Evolutionary conservation across 2,888 invertebrate species (phyloP), one percentile per base, ranked within the genome.

Genomic region (Lamellibrachia satsuma): DNA sequence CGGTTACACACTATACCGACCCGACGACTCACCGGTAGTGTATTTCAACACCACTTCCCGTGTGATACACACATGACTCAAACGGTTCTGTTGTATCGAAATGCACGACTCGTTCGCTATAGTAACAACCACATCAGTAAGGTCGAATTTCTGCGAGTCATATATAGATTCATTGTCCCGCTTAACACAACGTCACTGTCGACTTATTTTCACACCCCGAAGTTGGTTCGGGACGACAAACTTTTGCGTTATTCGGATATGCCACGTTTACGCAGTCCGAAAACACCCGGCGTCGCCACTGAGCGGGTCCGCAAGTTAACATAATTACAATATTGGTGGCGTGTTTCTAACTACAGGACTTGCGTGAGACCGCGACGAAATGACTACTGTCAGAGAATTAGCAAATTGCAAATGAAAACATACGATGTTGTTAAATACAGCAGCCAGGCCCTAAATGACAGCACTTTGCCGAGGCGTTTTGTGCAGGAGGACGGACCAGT

Each of bases 341-440:
- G 39, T 11, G 75, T 75, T 75, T 75, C 75, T 75, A 11, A 75
- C 15, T 22, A 11, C 22, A 4, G 55, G 8, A 55, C 55, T 9
- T 7, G 9, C 55, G 55, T 9, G 75, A 75, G 22, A 75, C 15
- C 75, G 75, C 75, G 75, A 15, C 75, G n/a, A 75, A 75, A 75
- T 75, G n/a, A 22, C 75, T 15, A 75, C 75, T 75, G 75, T 75
- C 75, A n/a, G 75, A 75, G 11, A 75, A 75, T 75, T 75, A 75
- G 75, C 75, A 75, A 75, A 75, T 75, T 75, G 15, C 75, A 75
- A 75, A 75, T 75, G 75, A 75, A 75, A 75, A 75, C 75, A 75
- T 22, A 75, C 75, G 22, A 22, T 75, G 75, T 75, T 22, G 75
- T 75, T 75, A 75, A 75, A 75, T 15, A 75, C 15, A 75, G 3